Evolutionary conservation across 2,113 vertebrate genomes (phyloP).

Genomic region (Cariama cristata): DNA sequence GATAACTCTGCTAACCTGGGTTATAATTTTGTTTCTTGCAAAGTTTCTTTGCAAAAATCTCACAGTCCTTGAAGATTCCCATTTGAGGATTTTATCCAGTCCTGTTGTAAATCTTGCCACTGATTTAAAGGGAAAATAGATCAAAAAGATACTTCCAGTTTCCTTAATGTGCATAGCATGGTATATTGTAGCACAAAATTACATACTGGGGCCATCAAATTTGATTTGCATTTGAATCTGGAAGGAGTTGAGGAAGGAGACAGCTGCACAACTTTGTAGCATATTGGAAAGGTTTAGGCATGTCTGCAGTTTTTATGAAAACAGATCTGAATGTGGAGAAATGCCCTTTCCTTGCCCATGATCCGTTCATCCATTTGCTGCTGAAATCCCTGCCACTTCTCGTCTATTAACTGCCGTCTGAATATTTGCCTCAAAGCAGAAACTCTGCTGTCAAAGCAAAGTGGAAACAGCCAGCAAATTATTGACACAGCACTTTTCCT

Average conservation of each 20-base stretch:
- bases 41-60: neutral
- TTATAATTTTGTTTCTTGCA: neutral
- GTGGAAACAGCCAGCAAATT: neutral
- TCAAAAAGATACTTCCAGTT: constrained; percentile 13
- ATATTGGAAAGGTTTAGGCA: constrained; percentile 2
- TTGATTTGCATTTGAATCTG: constrained; percentile 60
- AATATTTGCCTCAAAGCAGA: constrained; percentile 5
- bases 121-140: constrained; percentile 26
- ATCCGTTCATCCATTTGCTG: neutral
- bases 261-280: constrained; percentile 35
- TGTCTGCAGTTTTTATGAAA: neutral
- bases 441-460: constrained; percentile 15
- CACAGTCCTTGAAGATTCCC: neutral
- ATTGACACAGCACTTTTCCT: neutral
- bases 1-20: neutral
- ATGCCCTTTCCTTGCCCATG: neutral
- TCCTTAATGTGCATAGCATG: neutral
- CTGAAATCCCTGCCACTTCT: constrained; percentile 2
- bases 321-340: constrained; percentile 1
- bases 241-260: constrained; percentile 50
- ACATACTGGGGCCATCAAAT: constrained; percentile 50
- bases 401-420: neutral
- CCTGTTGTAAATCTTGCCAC: neutral
- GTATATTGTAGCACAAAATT: constrained; percentile 35
- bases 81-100: neutral